phyloP scores from a whole-genome alignment of 2,113 vertebrate genomes.

The Myxocyprinus asiaticus region DNA sequence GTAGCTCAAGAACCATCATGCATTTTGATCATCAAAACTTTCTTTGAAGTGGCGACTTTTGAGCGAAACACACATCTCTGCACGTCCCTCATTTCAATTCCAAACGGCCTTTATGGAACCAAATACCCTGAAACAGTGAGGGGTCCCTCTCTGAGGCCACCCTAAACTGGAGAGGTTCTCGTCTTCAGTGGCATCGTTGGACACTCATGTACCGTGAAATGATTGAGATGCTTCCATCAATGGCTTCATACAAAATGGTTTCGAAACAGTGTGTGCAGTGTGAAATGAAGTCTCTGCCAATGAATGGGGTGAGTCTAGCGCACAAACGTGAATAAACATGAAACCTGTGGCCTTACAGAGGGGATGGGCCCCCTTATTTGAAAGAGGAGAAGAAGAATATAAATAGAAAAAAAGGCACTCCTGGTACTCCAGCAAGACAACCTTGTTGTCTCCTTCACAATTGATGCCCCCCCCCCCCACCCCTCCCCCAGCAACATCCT shows the following conservation, averaged over 20 bases:
- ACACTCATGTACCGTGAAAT: constrained; percentile 58
- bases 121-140: constrained; percentile 33
- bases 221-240: constrained; percentile 52
- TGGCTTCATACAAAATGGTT: constrained; percentile 54
- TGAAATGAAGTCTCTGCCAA: constrained; percentile 57
- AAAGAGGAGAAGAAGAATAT: constrained; percentile 12
- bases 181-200: constrained; percentile 45
- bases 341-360: constrained; percentile 17
- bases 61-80: background rate
- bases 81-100: constrained; percentile 33
- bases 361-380: constrained; percentile 2
- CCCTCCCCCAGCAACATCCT: constrained; percentile 53
- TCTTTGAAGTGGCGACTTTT: background rate
- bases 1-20: constrained; percentile 1
- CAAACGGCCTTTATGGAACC: constrained; percentile 32
- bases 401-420: constrained; percentile 29
- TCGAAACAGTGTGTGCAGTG: constrained; percentile 56
- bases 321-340: constrained; percentile 56
- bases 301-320: constrained; percentile 43
- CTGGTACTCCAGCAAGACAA: constrained; percentile 31
- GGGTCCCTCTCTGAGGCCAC: constrained; percentile 36
- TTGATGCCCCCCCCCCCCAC: constrained; percentile 51
- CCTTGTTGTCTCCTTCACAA: constrained; percentile 58
- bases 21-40: background rate
- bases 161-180: constrained; percentile 55